Percentiles rank a stretch among this genome's conserved stretches.
Conservation (phyloP, 2,888 invertebrate species). For the Drosophila phalerata region DNA sequence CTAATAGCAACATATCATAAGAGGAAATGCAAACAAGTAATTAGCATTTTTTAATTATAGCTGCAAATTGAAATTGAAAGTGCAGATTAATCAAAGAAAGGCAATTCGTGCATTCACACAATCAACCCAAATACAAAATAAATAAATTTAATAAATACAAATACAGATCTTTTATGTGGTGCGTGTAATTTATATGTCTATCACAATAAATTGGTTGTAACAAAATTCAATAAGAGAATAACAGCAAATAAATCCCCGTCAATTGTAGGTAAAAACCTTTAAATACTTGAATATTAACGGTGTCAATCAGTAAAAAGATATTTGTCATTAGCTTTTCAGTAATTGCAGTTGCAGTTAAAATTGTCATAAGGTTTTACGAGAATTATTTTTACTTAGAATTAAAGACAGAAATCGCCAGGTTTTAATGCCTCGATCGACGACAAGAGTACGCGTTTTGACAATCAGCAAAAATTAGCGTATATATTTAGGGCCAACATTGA, state of each 20-base stretch:
- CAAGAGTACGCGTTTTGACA: constrained; percentile 86
- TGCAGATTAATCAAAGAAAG: constrained; percentile 47
- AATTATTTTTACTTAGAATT: constrained; percentile 47
- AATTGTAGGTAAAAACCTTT: constrained; percentile 44
- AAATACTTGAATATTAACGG: constrained; percentile 31
- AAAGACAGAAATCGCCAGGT: constrained; percentile 53
- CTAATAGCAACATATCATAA: constrained; percentile 76
- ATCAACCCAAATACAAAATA: constrained; percentile 20
- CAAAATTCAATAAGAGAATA: constrained; percentile 15
- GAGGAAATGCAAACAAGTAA: constrained; percentile 55
- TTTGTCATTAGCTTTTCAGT: constrained; percentile 43
- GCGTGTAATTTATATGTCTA: constrained; percentile 37
- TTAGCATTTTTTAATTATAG: constrained; percentile 57
- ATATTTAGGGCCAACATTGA: constrained; percentile 55
- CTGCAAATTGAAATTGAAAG: constrained; percentile 32
- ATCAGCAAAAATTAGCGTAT: constrained; percentile 85
- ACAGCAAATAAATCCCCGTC: constrained; percentile 26
- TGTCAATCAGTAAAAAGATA: constrained; percentile 59
- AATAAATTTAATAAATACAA: constrained; percentile 30
- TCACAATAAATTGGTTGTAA: constrained; percentile 54
- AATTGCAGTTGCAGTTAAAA: constrained; percentile 28
- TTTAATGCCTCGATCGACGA: constrained; percentile 74
- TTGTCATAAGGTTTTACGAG: constrained; percentile 27
- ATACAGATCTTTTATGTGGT: constrained; percentile 19
- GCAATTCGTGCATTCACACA: constrained; percentile 8